Conservation (phyloP, 2,888 invertebrate genomes). For the Cryptocephalus primarius region DNA sequence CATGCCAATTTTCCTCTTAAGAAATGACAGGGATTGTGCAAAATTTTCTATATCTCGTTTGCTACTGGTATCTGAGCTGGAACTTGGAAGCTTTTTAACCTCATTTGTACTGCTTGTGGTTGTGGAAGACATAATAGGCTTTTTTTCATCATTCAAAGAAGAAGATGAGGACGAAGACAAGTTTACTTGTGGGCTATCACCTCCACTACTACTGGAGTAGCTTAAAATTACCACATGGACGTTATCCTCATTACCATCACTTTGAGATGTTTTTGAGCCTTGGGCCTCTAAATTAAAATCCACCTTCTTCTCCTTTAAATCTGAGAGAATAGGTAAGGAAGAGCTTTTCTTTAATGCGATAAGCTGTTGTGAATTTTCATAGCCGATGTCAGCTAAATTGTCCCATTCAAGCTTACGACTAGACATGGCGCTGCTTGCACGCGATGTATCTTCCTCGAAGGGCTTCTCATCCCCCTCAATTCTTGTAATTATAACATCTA, state of each 20-base stretch:
- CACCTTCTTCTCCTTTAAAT: constrained; percentile 3
- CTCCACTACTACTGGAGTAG: constrained; percentile 10
- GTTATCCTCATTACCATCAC: constrained; percentile 3
- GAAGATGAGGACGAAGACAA: constrained; percentile 4
- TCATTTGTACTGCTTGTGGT: constrained; percentile 1
- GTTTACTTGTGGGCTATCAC: constrained; percentile 1
- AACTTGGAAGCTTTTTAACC: constrained; percentile 3
- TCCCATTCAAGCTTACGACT: constrained; percentile 78
- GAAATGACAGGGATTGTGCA: constrained; percentile 12
- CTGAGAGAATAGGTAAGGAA: constrained; percentile 25
- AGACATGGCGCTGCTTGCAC: constrained; percentile 64
- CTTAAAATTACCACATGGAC: constrained; percentile 8
- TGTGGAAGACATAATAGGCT: constrained; percentile 1
- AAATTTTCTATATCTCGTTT: constrained; percentile 12
- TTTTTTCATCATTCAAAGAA: constrained; percentile 4
- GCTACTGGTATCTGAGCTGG: constrained; percentile 6
- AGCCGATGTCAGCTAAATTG: constrained; percentile 78
- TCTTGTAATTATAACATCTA: constrained; percentile 6
- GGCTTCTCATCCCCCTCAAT: constrained; percentile 4
- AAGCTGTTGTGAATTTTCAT: constrained; percentile 32
- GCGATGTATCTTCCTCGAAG: constrained; percentile 39
- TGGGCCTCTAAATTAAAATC: background rate
- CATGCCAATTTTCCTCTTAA: constrained; percentile 30
- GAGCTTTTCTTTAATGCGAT: constrained; percentile 25
- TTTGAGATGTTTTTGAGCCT: constrained; percentile 1